These are phyloP conservation scores for Bos taurus DNA, from an alignment of 2,113 vertebrate genomes.

Conservation along the genomic window ARS-UCD2.0 NC_037344.1:59508001-59508500, in stretches of 20 bases:
- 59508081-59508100: no score
- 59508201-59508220: background rate
- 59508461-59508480: background rate
- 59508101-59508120: background rate
- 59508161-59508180: background rate
- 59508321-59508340: background rate
- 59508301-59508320: background rate
- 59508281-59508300: background rate
- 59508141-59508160: background rate
- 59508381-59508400: background rate
- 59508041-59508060: fast-evolving
- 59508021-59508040: fast-evolving
- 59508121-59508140: background rate
- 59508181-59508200: background rate
- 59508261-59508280: background rate
- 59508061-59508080: background rate
- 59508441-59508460: background rate
- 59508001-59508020: fast-evolving
- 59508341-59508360: background rate
- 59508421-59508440: background rate
- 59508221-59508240: background rate
- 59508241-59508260: background rate
- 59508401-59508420: background rate
- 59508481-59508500: background rate
- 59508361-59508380: background rate